Evolutionary conservation across 2,113 vertebrate genomes (phyloP).

Genomic region (Entomyzon cyanotis): DNA sequence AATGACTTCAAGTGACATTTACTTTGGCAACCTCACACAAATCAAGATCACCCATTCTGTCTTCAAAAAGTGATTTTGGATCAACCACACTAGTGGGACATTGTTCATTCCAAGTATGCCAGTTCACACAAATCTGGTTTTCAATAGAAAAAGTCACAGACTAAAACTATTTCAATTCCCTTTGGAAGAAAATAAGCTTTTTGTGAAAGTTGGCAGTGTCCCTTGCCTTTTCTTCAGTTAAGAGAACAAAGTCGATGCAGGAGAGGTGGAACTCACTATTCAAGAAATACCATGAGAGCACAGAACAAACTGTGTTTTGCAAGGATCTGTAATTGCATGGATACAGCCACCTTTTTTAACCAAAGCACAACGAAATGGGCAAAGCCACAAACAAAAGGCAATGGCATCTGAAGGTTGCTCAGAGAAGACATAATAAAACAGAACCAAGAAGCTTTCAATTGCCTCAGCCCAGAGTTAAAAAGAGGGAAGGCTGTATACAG

Average conservation of each 20-base stretch:
- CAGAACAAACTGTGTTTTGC: background rate
- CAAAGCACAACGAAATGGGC: background rate
- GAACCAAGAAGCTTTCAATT: background rate
- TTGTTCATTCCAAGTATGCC: background rate
- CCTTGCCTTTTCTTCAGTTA: background rate
- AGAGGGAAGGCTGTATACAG: fast-evolving
- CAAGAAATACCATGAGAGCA: background rate
- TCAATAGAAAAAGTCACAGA: conserved; percentile 6
- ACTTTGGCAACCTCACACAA: conserved; percentile 9
- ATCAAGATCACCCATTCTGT: conserved; percentile 1
- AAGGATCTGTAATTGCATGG: background rate
- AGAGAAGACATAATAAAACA: background rate
- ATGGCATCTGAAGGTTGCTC: background rate
- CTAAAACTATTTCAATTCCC: background rate
- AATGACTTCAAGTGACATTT: conserved; percentile 24
- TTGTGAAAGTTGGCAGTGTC: background rate
- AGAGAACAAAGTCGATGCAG: background rate
- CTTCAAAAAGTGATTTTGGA: background rate
- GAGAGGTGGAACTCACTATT: background rate
- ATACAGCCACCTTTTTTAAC: background rate
- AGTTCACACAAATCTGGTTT: conserved; percentile 17
- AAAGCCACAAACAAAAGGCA: background rate
- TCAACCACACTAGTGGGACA: background rate
- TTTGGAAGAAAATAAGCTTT: background rate
- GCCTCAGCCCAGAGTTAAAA: background rate